A percentile compares a stretch with the other conserved stretches of the same genome.
phyloP scores from a whole-genome alignment of 2,888 invertebrate species.

The Chrysolina haemoptera region DNA sequence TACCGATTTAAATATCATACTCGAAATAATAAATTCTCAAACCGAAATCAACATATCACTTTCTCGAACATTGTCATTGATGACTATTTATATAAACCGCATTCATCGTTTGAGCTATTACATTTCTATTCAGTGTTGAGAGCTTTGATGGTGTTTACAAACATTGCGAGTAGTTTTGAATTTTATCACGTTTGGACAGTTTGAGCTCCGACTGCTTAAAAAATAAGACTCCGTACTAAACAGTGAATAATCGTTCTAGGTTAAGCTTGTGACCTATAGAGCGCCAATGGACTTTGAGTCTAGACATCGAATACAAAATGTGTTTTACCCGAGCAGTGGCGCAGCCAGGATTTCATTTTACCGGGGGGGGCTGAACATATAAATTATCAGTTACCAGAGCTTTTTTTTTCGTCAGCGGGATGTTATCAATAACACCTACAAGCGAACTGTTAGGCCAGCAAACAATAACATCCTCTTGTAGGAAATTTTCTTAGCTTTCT shows the following conservation, averaged over 20 bases:
- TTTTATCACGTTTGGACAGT: constrained; percentile 34
- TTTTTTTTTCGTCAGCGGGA: too few species aligned
- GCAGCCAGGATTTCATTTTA: too few species aligned
- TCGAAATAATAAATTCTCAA: neutral
- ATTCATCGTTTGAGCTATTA: neutral
- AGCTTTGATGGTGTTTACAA: constrained; percentile 30
- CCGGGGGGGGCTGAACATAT: too few species aligned
- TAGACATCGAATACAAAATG: too few species aligned
- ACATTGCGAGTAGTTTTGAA: constrained; percentile 27
- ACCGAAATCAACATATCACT: constrained; percentile 1
- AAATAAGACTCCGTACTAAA: neutral
- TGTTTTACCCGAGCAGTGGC: too few species aligned
- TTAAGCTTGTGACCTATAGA: neutral
- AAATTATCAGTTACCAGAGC: too few species aligned
- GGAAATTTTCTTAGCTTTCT: too few species aligned
- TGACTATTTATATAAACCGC: constrained; percentile 1
- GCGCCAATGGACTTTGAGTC: neutral
- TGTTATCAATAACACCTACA: too few species aligned
- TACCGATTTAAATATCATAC: neutral
- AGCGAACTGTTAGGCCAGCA: too few species aligned
- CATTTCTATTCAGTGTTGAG: constrained; percentile 3
- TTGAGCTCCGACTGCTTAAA: neutral
- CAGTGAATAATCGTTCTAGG: neutral
- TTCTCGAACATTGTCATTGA: constrained; percentile 4
- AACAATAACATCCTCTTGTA: too few species aligned